Base-by-base conservation (phyloP, 2,888 invertebrate species). In the Eulithis testata region DNA sequence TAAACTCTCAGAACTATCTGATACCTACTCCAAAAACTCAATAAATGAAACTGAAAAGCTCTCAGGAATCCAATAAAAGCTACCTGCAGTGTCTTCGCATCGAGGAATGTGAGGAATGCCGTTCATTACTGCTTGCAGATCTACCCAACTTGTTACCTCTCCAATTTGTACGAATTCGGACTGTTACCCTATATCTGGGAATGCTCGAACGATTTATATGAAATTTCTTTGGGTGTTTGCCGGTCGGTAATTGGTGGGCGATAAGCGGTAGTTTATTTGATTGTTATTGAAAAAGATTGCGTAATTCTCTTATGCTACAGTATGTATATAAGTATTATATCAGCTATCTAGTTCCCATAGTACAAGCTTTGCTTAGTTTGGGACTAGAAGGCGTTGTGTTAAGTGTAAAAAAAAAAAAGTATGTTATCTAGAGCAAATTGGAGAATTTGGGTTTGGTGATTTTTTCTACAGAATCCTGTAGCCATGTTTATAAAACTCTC, bases 121-220 rank as follows among this genome's bases (percentile, higher is more conserved):
- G 86, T 87, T 90, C 89, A 90, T 91, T 91, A 89, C 89, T 78
- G 76, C 81, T 79, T 82, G 84, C 83, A 82, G 83, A 81, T 82
- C 80, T 84, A 81, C 86, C 86, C 84, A 82, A 87, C 86, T 89
- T 88, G 83, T 79, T 82, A 82, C 83, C 80, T 82, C 77, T 76
- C 82, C 80, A 80, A 82, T 84, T 84, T 83, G 78, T 78, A 78
- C 76, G 79, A 60, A 74, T 88, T 84, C 79, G 76, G 76, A 78
- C 77, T 73, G 78, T 75, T 80, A 79, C 79, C 79, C 77, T 49
- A 76, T 73, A 69, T 66, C 66, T 57, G 70, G 65, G 73, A 74
- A 77, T 75, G 76, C 64, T 60, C 56, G 60, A 69, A 68, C 78
- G 79, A 82, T 84, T 83, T 82, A 82, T 83, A 85, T 84, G 82